Evolutionary conservation across 2,113 vertebrate species (phyloP).

Genomic region (Egretta garzetta): DNA sequence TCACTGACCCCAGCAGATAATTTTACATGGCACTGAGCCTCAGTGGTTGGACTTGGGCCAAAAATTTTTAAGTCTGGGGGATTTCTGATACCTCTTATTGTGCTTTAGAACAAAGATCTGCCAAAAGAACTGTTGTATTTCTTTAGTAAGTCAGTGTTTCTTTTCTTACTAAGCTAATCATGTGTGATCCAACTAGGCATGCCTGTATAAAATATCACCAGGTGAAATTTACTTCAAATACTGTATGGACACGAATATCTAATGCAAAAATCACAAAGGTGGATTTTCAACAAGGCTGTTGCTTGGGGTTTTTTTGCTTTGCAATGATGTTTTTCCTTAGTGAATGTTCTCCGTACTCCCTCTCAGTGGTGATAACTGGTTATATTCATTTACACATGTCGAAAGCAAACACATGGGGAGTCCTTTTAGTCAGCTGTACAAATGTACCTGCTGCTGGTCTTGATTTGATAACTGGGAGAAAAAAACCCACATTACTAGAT

Average conservation of each 20-base stretch:
- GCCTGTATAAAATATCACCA: neutral
- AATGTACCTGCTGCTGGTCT: neutral
- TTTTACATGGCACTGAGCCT: neutral
- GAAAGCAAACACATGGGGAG: neutral
- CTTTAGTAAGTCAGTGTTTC: neutral
- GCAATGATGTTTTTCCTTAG: neutral
- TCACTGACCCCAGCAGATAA: neutral
- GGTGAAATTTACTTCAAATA: neutral
- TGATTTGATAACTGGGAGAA: neutral
- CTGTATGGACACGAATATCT: neutral
- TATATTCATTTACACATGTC: neutral
- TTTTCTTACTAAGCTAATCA: neutral
- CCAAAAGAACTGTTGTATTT: neutral
- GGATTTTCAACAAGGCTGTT: neutral
- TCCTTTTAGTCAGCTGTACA: neutral
- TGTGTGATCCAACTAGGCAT: neutral
- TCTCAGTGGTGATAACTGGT: neutral
- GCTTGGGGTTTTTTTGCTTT: neutral
- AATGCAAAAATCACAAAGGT: neutral
- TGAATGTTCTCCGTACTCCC: neutral
- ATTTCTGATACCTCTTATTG: neutral
- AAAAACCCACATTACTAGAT: neutral
- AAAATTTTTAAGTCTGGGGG: neutral
- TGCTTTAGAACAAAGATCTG: neutral
- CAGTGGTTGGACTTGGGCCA: neutral